A percentile compares a stretch with the other conserved stretches of the same genome.
Evolutionary conservation across 2,888 invertebrate genomes (phyloP).

Genomic region (Pelosia muscerda): DNA sequence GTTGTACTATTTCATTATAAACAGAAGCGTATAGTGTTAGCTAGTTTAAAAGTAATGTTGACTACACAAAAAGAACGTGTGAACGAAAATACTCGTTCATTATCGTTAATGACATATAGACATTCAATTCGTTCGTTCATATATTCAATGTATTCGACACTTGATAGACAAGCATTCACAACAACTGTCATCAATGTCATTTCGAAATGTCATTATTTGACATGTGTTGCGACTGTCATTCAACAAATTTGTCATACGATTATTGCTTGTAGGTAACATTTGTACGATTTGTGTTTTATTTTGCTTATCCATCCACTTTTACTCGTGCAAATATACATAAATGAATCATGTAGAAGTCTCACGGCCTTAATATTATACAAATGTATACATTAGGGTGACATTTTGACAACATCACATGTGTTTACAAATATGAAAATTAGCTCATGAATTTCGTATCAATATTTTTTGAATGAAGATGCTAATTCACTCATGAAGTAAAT

Average conservation of each 20-base stretch:
- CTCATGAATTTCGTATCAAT: not conserved
- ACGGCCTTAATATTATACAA: slow-evolving; percentile 53
- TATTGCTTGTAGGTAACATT: slow-evolving; percentile 62
- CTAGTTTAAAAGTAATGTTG: slow-evolving; percentile 29
- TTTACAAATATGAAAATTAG: not conserved
- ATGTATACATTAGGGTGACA: slow-evolving; percentile 34
- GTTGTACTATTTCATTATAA: slow-evolving; percentile 23
- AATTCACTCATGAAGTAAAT: not conserved
- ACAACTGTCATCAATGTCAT: slow-evolving; percentile 32
- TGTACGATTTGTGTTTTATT: slow-evolving; percentile 58
- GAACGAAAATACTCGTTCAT: not conserved
- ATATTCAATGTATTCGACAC: slow-evolving; percentile 40
- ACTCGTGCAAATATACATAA: slow-evolving; percentile 51
- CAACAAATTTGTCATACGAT: slow-evolving; percentile 53
- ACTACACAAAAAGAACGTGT: slow-evolving; percentile 4
- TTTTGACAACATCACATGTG: slow-evolving; percentile 22
- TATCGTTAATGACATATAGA: not conserved
- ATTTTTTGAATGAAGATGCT: not conserved
- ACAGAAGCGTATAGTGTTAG: slow-evolving; percentile 18
- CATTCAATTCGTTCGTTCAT: not conserved
- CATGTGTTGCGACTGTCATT: slow-evolving; percentile 38
- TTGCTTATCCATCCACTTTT: slow-evolving; percentile 65
- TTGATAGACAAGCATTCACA: slow-evolving; percentile 34
- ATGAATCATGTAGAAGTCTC: slow-evolving; percentile 64
- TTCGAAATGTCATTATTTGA: slow-evolving; percentile 25